Evolutionary conservation across 2,113 vertebrate species (phyloP).

Genomic region (Oncorhynchus keta): DNA sequence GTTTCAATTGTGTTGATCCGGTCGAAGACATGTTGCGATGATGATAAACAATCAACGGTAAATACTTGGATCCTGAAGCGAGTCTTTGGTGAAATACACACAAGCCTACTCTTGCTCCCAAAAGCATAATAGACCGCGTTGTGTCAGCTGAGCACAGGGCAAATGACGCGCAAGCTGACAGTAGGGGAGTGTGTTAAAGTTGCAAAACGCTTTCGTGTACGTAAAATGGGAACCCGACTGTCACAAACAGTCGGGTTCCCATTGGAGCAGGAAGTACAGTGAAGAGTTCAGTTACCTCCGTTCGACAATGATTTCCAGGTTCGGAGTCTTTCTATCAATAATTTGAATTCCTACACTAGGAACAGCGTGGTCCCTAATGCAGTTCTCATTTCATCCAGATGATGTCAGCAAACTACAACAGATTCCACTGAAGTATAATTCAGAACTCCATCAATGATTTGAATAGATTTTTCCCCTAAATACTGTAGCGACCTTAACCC

Average conservation of each 20-base stretch:
- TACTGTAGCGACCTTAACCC: not conserved
- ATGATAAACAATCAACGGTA: not conserved
- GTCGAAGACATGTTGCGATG: constrained; percentile 64
- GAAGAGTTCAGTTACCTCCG: constrained; percentile 32
- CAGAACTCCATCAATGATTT: not conserved
- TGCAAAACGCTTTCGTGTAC: not conserved
- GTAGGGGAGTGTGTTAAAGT: constrained; percentile 60
- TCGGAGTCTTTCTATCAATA: constrained; percentile 6
- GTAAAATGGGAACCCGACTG: not conserved
- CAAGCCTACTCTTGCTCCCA: constrained; percentile 9
- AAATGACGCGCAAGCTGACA: constrained; percentile 49
- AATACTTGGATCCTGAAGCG: not conserved
- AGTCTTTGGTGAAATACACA: constrained; percentile 2
- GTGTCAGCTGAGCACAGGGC: constrained; percentile 18
- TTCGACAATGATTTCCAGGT: constrained; percentile 23
- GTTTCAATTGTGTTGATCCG: not conserved
- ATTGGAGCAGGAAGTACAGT: not conserved
- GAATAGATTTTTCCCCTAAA: not conserved
- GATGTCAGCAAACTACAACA: constrained; percentile 38
- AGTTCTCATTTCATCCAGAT: constrained; percentile 20
- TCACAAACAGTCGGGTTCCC: not conserved
- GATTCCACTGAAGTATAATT: not conserved
- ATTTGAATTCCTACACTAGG: constrained; percentile 11
- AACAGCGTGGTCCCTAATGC: not conserved
- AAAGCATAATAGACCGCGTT: constrained; percentile 50